Evolutionary conservation across 2,797 vertebrate genomes (phyloP), one percentile per base, ranked within the genome.

Genomic region (Philypnodon macrostomus): DNA sequence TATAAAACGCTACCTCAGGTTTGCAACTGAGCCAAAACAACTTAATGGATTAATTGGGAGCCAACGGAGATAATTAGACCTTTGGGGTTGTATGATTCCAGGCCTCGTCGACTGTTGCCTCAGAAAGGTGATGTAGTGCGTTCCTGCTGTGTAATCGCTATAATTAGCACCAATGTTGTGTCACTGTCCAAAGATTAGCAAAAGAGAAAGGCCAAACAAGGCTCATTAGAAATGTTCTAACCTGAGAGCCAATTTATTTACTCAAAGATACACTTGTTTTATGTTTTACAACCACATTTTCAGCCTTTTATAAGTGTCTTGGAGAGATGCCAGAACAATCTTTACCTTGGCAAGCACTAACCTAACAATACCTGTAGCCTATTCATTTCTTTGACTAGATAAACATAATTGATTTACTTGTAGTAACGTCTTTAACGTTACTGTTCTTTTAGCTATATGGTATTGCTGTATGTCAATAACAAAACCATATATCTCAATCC

Each of bases 41-140:
- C 90, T 93, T 90, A 92, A 92, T 91, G 89, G 91, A 94, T 94
- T 95, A 96, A 97, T 96, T 96, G 93, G 92, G 70, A 93, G 85
- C 91, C 93, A 92, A 87, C 91, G 88, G 91, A 93, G 92, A 93
- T 96, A 97, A 98, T 96, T 92, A 93, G 91, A 91, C 93, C 92
- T 93, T 89, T 91, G 93, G 91, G 95, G 95, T 87, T 88, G 65
- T 90, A 90, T 88, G 89, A 96, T 93, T 93, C 90, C 89, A 94
- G 90, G 90, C 90, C 89, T 90, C 84, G 89, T 90, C 90, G 92
- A 92, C 88, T 75, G 70, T 84, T 94, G 91, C 79, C 90, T 93
- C 89, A 88, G 87, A 91, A 90, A 82, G 85, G 90, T 63, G 66
- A 79, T 75, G 65, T 69, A 69, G 75, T 57, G 75, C 62, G 73